These are phyloP conservation scores for Anoplolepis gracilipes DNA, from an alignment of 1,140 invertebrate genomes.

Conservation along the genomic window DNA sequence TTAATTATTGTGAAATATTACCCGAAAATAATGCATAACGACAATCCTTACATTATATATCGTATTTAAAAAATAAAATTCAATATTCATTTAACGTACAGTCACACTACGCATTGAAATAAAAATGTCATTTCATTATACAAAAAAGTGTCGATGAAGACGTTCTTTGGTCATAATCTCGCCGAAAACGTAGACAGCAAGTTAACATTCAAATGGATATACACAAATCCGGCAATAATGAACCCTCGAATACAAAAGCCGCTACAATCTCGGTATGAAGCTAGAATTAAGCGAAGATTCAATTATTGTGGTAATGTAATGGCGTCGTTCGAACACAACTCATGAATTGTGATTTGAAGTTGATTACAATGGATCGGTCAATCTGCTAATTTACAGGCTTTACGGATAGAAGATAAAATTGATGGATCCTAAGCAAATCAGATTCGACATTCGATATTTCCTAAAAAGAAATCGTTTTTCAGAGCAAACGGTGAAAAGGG, in stretches of 20 bases:
- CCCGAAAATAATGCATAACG: no score
- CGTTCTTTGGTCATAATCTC: not conserved
- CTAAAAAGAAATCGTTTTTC: not conserved
- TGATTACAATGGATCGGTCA: not conserved
- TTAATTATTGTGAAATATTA: no score
- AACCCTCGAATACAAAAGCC: conserved; percentile 28
- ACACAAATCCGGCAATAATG: conserved; percentile 49
- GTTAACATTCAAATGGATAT: conserved; percentile 41
- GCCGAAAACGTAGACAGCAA: conserved; percentile 19
- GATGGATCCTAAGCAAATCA: not conserved
- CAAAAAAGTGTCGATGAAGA: not conserved
- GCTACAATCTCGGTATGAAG: conserved; percentile 27
- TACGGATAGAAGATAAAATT: not conserved
- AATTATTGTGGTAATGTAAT: conserved; percentile 42
- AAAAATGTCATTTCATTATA: conserved; percentile 1
- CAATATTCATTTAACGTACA: not conserved
- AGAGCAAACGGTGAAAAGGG: not conserved
- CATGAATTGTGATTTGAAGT: not conserved
- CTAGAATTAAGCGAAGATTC: conserved; percentile 39
- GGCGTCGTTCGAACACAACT: not conserved
- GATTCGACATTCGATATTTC: not conserved
- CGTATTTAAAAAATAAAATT: not conserved
- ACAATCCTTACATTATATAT: not conserved
- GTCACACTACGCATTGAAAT: not conserved
- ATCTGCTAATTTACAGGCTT: conserved; percentile 9